phyloP scores from a whole-genome alignment of 1,140 invertebrate genomes.

The Xylocopa sonorina region DNA sequence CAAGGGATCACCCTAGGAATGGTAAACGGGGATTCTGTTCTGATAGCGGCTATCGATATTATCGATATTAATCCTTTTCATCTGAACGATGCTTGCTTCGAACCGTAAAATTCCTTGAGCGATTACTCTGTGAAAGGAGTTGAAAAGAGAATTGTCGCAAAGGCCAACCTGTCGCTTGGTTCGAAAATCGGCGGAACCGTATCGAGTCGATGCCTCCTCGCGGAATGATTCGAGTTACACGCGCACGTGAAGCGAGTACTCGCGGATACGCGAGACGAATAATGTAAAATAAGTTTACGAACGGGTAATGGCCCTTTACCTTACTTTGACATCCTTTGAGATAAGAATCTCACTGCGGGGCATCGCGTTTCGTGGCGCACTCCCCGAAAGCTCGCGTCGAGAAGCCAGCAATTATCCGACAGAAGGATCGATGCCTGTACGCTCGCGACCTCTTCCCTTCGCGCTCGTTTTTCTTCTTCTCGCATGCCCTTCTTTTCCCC shows the following conservation, averaged over 20 bases:
- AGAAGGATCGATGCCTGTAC: conserved; percentile 25
- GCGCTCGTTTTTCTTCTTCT: not conserved
- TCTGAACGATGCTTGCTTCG: not conserved
- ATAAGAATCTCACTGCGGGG: conserved; percentile 40
- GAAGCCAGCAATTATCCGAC: conserved; percentile 41
- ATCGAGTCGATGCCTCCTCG: conserved; percentile 11
- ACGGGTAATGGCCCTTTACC: conserved; percentile 33
- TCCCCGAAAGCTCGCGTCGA: conserved; percentile 38
- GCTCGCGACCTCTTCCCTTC: not conserved
- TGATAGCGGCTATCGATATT: not conserved
- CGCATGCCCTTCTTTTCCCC: not conserved
- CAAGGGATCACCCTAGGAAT: not conserved
- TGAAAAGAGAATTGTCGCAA: too few relatives aligned
- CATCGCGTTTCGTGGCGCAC: conserved; percentile 36
- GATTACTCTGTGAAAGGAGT: too few relatives aligned
- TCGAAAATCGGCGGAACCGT: too few relatives aligned
- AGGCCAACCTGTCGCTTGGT: too few relatives aligned
- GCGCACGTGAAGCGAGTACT: not conserved
- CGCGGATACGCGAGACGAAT: conserved; percentile 17
- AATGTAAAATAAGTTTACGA: conserved; percentile 47
- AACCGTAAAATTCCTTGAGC: too few relatives aligned
- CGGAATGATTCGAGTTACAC: conserved; percentile 30
- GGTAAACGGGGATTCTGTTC: not conserved
- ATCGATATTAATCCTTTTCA: not conserved
- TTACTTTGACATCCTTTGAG: conserved; percentile 39